Conservation (phyloP, 2,797 vertebrate species). For the Odontamblyopus lacepedii region DNA sequence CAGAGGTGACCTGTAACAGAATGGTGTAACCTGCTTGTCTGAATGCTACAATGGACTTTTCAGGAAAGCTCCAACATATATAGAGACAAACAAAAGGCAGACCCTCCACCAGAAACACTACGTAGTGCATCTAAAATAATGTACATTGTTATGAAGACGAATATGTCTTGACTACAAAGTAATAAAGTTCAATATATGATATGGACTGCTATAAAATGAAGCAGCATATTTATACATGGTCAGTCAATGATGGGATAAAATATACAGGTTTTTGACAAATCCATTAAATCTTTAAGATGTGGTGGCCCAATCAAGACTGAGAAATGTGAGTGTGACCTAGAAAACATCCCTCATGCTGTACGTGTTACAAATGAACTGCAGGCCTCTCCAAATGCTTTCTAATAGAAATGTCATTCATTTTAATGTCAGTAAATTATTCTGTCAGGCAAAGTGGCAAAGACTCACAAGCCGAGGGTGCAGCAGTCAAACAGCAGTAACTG, state of each 20-base stretch:
- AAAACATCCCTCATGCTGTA: conserved; percentile 44
- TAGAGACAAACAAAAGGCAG: no score
- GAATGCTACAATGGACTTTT: no score
- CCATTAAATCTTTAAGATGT: conserved; percentile 35
- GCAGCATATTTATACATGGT: conserved; percentile 10
- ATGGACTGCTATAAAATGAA: conserved; percentile 12
- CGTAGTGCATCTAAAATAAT: conserved; percentile 4
- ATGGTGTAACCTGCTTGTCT: no score
- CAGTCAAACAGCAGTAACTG: conserved; percentile 19
- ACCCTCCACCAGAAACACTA: no score
- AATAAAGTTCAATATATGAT: conserved; percentile 13
- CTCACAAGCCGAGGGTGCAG: conserved; percentile 24
- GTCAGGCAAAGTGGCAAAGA: conserved; percentile 33
- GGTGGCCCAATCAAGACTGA: conserved; percentile 39
- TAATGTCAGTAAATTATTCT: conserved; percentile 51
- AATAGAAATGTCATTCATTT: conserved; percentile 64
- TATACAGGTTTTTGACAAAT: conserved; percentile 45
- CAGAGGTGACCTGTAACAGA: no score
- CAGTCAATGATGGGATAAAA: conserved; percentile 39
- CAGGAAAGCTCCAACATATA: no score
- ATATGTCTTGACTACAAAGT: neutral
- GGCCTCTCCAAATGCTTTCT: conserved; percentile 38
- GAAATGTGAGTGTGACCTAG: conserved; percentile 52
- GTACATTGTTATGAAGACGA: conserved; percentile 21
- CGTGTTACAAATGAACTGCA: conserved; percentile 50